These are phyloP conservation scores for Nycteola revayana DNA, from an alignment of 2,888 invertebrate genomes.

Conservation along the genomic window DNA sequence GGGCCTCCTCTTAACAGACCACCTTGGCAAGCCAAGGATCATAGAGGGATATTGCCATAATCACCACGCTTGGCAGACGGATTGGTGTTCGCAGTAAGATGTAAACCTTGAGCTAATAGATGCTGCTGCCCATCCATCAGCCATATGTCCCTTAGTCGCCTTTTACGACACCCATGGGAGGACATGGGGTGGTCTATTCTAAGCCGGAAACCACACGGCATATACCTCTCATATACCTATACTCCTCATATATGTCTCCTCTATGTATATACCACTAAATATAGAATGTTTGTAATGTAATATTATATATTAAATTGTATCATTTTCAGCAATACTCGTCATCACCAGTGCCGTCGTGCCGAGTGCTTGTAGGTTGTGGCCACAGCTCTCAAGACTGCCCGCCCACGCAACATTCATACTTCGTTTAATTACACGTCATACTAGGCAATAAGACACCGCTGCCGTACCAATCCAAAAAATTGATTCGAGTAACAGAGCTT, in stretches of 20 bases:
- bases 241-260: background rate
- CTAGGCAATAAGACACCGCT: no score
- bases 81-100: no score
- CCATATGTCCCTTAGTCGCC: no score
- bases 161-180: no score
- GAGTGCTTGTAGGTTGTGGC: constrained; percentile 44
- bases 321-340: constrained; percentile 47
- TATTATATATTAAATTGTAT: background rate
- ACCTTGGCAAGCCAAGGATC: background rate
- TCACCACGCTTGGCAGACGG: no score
- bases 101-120: no score
- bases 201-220: no score
- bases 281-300: background rate
- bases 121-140: no score
- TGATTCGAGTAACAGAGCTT: no score
- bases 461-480: no score
- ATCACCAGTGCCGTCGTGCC: constrained; percentile 47
- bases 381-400: constrained; percentile 34
- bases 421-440: constrained; percentile 36
- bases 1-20: no score
- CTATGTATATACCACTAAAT: background rate
- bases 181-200: no score
- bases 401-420: constrained; percentile 46
- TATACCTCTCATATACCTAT: background rate
- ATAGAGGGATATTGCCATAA: background rate